phyloP scores from a whole-genome alignment of 2,113 vertebrate genomes.

The Cynopterus brachyotis region DNA sequence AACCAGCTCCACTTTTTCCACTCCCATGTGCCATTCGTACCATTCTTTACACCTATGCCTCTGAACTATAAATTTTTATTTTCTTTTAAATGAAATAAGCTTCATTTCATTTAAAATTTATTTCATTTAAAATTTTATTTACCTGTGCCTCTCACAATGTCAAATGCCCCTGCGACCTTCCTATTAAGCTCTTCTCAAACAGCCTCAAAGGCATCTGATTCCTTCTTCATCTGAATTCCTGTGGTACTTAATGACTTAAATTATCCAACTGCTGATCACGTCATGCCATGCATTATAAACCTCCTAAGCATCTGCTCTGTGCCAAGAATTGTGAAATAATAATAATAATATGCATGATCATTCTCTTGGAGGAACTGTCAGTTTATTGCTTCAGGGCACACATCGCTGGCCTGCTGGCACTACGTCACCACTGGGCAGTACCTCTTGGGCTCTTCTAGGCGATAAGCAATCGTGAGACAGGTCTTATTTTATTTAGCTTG shows the following conservation, averaged over 20 bases:
- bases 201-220: neutral
- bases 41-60: neutral
- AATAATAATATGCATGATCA: neutral
- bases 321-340: neutral
- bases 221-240: neutral
- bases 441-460: neutral
- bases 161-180: neutral
- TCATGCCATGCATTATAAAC: neutral
- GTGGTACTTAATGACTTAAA: neutral
- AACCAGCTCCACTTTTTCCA: neutral
- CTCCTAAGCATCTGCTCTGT: neutral
- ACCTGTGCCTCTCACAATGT: neutral
- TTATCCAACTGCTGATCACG: neutral
- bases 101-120: neutral
- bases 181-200: neutral
- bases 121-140: neutral
- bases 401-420: neutral
- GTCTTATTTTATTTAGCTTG: neutral
- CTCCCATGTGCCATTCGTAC: neutral
- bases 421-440: neutral
- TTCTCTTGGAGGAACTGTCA: neutral
- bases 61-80: too few species aligned
- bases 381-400: rapidly evolving
- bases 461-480: neutral
- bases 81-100: too few species aligned